Evolutionary conservation across 2,113 vertebrate genomes (phyloP), one percentile per base, ranked within the genome.

Genomic region (Herpetotheres cachinnans): DNA sequence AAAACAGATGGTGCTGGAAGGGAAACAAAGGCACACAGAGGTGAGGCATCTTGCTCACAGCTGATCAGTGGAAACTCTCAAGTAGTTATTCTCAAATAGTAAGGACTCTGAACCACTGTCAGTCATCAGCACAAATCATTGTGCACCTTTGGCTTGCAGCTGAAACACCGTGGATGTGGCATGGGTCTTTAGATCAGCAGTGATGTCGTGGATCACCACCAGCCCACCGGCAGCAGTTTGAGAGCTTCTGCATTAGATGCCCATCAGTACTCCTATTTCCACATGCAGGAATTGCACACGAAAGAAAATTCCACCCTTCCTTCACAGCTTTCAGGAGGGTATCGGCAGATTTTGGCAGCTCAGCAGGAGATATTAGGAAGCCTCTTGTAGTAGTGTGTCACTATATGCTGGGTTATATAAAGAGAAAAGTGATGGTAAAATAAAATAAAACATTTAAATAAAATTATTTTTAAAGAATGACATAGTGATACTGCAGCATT

Each of bases 1-100:
- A 85, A 96, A 94, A 63, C 91, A 96, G 96, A 97, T 94, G 89
- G 89, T 78, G 78, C 79, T 93, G 89, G 91, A 93, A 93, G 82
- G 94, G 89, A 91, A 96, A 93, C 66, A 94, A 93, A 96, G 82
- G 84, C 78, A 88, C 50, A 77, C 26, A 66, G 74, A 94, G 93
- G 93, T 91, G 91, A 95, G 95, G 66, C 71, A 82, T 96, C 86
- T 95, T 96, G 94, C 76, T 91, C 78, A 82, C 86, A 96, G 91
- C 89, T 93, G 94, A 95, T 88, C 94, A 91, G 62, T 66, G 91
- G 58, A 70, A 80, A 47, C 52, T 72, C 66, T 93, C 46, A 62
- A 70, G 50, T 11, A 44, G 55, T 71, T 74, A 65, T 86, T 90
- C 66, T n/a, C 49, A 44, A 88, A 77, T 54, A 70, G 40, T 77